These are phyloP conservation scores for Agrotis exclamationis DNA, from an alignment of 2,888 invertebrate genomes.

Conservation along the genomic window DNA sequence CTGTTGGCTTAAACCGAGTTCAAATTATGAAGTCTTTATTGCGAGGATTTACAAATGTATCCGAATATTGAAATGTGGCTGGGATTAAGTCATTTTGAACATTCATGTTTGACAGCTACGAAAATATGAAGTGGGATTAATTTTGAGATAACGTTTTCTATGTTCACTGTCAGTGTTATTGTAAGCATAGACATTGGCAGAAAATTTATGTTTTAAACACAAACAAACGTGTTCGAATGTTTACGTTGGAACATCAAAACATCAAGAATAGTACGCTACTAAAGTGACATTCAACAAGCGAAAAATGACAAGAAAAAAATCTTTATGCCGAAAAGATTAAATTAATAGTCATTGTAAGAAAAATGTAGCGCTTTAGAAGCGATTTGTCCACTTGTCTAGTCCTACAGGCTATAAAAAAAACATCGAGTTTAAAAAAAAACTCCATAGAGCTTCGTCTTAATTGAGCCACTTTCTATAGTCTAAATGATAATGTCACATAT, in stretches of 20 bases:
- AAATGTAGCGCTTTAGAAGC: no score
- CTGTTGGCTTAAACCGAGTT: constrained; percentile 11
- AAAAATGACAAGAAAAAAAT: no score
- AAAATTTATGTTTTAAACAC: neutral
- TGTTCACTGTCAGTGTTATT: constrained; percentile 12
- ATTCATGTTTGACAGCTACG: constrained; percentile 16
- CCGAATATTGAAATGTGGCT: constrained; percentile 39
- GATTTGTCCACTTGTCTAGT: no score
- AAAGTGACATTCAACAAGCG: neutral
- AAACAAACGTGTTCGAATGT: neutral
- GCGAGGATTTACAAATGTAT: constrained; percentile 39
- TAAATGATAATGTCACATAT: no score
- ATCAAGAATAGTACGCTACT: neutral
- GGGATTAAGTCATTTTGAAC: constrained; percentile 23
- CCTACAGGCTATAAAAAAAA: no score
- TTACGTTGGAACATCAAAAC: neutral
- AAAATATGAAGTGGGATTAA: constrained; percentile 12
- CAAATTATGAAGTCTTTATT: constrained; percentile 35
- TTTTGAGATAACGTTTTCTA: constrained; percentile 18
- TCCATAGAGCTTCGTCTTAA: no score
- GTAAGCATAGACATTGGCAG: neutral
- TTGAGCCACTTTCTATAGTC: no score
- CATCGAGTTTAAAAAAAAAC: no score
- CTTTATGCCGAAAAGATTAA: no score
- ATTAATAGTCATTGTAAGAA: no score